Evolutionary conservation across 2,888 invertebrate species (phyloP), one percentile per base, ranked within the genome.

Genomic region (Tenodera sinensis): DNA sequence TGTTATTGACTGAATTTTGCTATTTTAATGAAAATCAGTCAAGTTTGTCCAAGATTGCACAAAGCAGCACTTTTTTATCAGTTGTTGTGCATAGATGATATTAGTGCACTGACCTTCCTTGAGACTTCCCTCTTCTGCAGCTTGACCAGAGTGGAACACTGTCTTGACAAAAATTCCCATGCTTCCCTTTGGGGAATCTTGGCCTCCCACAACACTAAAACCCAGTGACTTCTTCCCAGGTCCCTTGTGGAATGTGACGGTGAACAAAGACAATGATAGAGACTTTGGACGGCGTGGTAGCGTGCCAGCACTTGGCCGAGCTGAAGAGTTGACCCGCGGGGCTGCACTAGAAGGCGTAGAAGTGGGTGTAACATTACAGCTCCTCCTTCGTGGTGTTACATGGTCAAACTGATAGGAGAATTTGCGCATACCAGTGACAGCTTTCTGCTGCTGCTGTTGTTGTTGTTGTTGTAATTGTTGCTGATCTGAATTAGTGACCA

Each of bases 141-240:
- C 97, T 94, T 97, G 97, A 81, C 98, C 98, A 90, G 96, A 95
- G 82, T 97, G 96, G 92, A 98, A 97, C 86, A 98, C 97, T 14
- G 97, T 97, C 93, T 98, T 97, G 8, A 98, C 97, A 93, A 97
- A 98, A 93, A 98, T 97, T 85, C 98, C 98, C 95, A 98, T 97
- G 93, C 96, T 96, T 85, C 97, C 98, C 93, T 97, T 97, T 0
- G 97, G 97, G 3, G 97, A 97, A 93, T 98, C 98, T 87, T 96
- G 95, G 85, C 98, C 98, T 88, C 98, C 98, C 54, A 98, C 98
- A 91, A 98, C 97, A 92, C 97, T 98, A 93, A 98, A 98, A 82
- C 98, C 98, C 88, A 98, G 94, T 89, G 97, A 97, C 93, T 97
- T 98, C 92, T 96, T 96, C 47, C 97, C 97, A 8, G 95, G 95